Evolutionary conservation across 2,888 invertebrate species (phyloP).

Genomic region (Nasonia oneida): DNA sequence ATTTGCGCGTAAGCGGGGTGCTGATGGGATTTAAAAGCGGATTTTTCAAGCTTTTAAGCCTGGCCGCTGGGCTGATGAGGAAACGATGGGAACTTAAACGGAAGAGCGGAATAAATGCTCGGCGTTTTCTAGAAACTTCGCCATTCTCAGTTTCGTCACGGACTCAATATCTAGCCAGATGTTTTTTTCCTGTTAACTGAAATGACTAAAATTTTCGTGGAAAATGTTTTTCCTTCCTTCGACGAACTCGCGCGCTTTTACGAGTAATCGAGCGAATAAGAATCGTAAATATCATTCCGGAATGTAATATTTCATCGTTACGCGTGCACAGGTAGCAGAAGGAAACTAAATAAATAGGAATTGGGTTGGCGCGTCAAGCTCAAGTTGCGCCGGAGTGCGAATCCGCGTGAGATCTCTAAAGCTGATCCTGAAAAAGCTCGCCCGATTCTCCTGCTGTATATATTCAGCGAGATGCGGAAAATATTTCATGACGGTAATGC

Average conservation of each 20-base stretch:
- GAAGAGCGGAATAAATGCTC: not conserved
- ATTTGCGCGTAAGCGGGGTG: slow-evolving; percentile 6
- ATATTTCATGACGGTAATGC: slow-evolving; percentile 50
- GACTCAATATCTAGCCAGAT: not conserved
- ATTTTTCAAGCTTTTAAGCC: not conserved
- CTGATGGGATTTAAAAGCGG: not conserved
- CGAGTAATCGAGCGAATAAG: not conserved
- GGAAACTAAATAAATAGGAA: not conserved
- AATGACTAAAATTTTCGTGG: not conserved
- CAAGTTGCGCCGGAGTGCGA: too few species aligned
- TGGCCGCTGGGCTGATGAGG: not conserved
- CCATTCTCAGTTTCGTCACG: not conserved
- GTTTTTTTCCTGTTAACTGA: not conserved
- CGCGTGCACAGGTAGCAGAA: not conserved
- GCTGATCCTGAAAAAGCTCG: slow-evolving; percentile 20
- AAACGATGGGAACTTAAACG: not conserved
- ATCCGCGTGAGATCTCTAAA: not conserved
- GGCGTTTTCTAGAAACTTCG: slow-evolving; percentile 34
- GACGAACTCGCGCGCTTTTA: not conserved
- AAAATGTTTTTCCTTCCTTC: not conserved
- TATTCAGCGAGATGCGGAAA: slow-evolving; percentile 24
- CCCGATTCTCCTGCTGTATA: slow-evolving; percentile 1
- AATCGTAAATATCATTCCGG: not conserved
- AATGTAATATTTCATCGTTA: not conserved
- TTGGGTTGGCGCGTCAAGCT: not conserved